Base-by-base conservation (phyloP, 2,113 vertebrate species). In the Heterocephalus glaber region DNA sequence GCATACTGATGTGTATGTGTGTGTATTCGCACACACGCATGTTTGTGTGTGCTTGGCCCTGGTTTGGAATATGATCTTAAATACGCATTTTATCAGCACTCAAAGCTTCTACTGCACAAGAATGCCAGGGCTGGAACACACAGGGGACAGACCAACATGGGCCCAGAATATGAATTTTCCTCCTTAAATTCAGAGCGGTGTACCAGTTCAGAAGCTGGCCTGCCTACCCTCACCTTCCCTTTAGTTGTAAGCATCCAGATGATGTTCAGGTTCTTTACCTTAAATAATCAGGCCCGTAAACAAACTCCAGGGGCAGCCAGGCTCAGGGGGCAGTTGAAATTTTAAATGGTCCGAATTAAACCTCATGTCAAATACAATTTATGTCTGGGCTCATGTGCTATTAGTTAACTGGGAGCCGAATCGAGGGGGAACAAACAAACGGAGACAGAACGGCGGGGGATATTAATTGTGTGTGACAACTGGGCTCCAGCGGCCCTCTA, bases 381-480 rank as follows among this genome's bases (percentile, higher is more conserved):
- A 98, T 98, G 97, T 98, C 98, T 96, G 70, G 98, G 98, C 97
- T 97, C 97, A 97, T 96, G 97, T 98, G 98, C 98, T 98, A 97
- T 99, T 99, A 99, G 98, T 98, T 98, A 99, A 99, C 98, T 98
- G 74, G 96, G 98, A 97, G 94, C 96, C 3, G 9, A 98, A 98
- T 98, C 97, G 1, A 86, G 0, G 94, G 95, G 98, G 97, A 98
- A 98, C 70, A 97, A 98, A 98, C 98, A 98, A 98, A 98, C 98
- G 98, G 97, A 98, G 97, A 98, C 97, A 90, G 82, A 95, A 97
- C 1, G 38, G 96, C 2, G 44, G 97, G 96, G 97, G 98, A 97
- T 98, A 98, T 99, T 99, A 99, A 99, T 98, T 98, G 99, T 98
- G 97, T 97, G 97, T 98, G 99, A 98, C 98, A 98, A 98, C 89